A percentile compares a stretch with the other conserved stretches of the same genome.
Conservation (phyloP, 2,888 invertebrate species). For the Chloroclystis v-ata region DNA sequence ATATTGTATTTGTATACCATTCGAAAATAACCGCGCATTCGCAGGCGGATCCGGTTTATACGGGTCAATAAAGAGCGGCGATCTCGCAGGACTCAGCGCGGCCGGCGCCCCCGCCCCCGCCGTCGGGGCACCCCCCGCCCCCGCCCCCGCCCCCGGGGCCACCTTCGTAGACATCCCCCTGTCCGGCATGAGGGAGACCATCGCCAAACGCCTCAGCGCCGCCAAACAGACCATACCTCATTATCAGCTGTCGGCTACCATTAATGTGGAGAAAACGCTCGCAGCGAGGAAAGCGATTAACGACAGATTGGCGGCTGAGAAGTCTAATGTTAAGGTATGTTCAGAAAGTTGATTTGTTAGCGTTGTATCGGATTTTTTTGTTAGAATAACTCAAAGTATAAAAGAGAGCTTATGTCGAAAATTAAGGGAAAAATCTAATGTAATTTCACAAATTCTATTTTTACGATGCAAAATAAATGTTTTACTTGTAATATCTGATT, state of each 20-base stretch:
- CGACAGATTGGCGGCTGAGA: conserved; percentile 86
- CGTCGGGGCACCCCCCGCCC: conserved; percentile 31
- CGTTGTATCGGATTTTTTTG: background rate
- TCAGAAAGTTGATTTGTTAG: background rate
- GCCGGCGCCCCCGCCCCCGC: conserved; percentile 32
- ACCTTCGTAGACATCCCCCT: conserved; percentile 88
- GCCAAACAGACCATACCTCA: conserved; percentile 98
- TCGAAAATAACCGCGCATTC: conserved; percentile 24
- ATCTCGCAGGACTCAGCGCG: conserved; percentile 76
- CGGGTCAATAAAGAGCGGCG: conserved; percentile 89
- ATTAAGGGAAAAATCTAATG: background rate
- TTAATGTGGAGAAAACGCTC: conserved; percentile 89
- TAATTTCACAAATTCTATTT: too few relatives aligned
- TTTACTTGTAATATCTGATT: too few relatives aligned
- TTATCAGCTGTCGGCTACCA: conserved; percentile 94
- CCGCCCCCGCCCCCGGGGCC: conserved; percentile 67
- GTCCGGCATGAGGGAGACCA: conserved; percentile 89
- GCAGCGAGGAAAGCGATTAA: conserved; percentile 88
- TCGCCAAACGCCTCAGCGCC: conserved; percentile 91
- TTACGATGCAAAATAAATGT: too few relatives aligned
- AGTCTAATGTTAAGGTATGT: conserved; percentile 77
- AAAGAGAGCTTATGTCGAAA: background rate
- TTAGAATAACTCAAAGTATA: too few relatives aligned
- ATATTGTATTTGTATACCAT: background rate
- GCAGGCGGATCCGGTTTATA: conserved; percentile 87